These are phyloP conservation scores for Origma solitaria DNA, from an alignment of 2,113 vertebrate species.

Conservation along the genomic window DNA sequence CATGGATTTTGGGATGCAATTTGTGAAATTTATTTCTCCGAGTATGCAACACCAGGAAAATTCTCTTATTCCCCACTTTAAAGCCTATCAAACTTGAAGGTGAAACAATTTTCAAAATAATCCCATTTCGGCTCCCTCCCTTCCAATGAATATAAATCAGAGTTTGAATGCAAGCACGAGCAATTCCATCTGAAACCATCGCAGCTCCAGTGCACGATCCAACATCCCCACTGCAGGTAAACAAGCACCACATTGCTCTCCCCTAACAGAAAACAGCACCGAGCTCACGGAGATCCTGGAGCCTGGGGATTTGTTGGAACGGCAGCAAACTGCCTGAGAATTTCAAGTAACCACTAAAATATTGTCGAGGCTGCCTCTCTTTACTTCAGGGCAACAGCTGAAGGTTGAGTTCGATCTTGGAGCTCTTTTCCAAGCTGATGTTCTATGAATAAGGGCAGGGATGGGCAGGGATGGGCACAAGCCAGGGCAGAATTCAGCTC, in stretches of 20 bases:
- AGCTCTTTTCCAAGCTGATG: background rate
- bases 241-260: background rate
- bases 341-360: background rate
- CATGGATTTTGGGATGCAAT: background rate
- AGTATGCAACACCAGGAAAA: background rate
- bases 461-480: background rate
- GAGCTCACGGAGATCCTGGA: background rate
- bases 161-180: background rate
- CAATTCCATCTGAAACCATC: background rate
- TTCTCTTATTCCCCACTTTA: background rate
- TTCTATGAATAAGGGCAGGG: accelerated
- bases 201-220: background rate
- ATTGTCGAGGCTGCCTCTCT: background rate
- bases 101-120: background rate
- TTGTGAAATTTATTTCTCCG: background rate
- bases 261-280: background rate
- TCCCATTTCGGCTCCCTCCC: background rate
- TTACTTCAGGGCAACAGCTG: background rate
- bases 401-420: background rate
- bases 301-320: background rate
- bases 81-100: background rate
- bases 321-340: background rate
- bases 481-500: background rate
- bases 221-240: background rate
- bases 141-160: background rate